A percentile compares a stretch with the other conserved stretches of the same genome.
Conservation (phyloP, 2,113 vertebrate species). For the Callorhinus ursinus region DNA sequence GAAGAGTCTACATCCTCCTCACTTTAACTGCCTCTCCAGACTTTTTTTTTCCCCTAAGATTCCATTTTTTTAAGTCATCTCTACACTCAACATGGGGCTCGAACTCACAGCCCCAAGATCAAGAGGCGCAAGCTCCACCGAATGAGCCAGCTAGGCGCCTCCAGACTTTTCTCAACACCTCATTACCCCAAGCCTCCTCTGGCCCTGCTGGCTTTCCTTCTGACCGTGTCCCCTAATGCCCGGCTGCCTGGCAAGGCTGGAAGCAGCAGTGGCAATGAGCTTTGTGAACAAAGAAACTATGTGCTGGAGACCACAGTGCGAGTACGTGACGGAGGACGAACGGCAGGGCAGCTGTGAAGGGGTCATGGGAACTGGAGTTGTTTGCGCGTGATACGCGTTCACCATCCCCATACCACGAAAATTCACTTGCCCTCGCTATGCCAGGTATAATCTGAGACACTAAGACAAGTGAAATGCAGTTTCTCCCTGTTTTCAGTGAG, state of each 20-base stretch:
- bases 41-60: background rate
- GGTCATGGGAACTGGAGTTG: no score
- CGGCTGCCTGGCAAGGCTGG: background rate
- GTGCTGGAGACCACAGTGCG: background rate
- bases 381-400: accelerated
- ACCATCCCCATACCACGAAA: accelerated
- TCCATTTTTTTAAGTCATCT: background rate
- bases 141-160: background rate
- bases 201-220: background rate
- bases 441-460: background rate
- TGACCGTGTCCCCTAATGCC: background rate
- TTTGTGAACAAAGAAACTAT: background rate
- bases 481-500: background rate
- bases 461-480: background rate
- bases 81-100: background rate
- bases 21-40: background rate
- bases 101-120: background rate
- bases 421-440: background rate
- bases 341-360: background rate
- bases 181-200: background rate
- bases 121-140: background rate
- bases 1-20: background rate
- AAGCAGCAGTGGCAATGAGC: background rate
- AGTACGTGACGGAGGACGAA: background rate
- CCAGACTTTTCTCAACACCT: background rate